Evolutionary conservation across 2,113 vertebrate genomes (phyloP), one percentile per base, ranked within the genome.

Genomic region (Lamprologus callipterus): DNA sequence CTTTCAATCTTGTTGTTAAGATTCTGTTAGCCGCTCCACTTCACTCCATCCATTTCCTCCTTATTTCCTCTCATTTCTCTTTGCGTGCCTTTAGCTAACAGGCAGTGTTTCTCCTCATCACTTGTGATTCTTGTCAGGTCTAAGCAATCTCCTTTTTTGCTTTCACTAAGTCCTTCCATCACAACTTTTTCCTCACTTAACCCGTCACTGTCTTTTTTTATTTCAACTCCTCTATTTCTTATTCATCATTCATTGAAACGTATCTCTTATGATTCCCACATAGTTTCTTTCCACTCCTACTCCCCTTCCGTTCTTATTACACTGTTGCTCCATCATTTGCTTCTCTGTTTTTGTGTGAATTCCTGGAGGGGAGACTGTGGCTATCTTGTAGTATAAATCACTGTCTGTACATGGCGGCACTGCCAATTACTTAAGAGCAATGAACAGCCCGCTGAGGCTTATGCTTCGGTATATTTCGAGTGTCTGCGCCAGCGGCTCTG

Each of bases 361-460:
- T 92, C 89, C 90, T 85, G 55, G 55, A 83, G 88, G 82, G 78
- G 88, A 87, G 73, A 45, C 35, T 35, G 84, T 54, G 78, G 68
- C 81, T 83, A 89, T 81, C 93, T 84, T 88, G 85, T 68, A 31
- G 85, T 63, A 91, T 94, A 92, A 93, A 94, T 94, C 91, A 91
- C 49, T 90, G 73, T 19, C 60, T 42, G 47, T 65, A 80, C 88
- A 91, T 47, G 80, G 87, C 75, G n/a, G 51, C 75, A 73, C 75
- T 85, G 90, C 83, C 92, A 93, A 90, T 94, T 93, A 91, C 88
- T 93, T 92, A 86, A 91, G 82, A 92, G 88, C 85, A 89, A 92
- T 86, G 90, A 82, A 90, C 31, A 79, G 21, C 80, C 79, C 80
- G 4, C 73, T 58, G 78, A 54, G 53, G 81, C 13, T 17, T 31